Evolutionary conservation across 2,888 invertebrate genomes (phyloP).

Genomic region (Nomada lathburiana): DNA sequence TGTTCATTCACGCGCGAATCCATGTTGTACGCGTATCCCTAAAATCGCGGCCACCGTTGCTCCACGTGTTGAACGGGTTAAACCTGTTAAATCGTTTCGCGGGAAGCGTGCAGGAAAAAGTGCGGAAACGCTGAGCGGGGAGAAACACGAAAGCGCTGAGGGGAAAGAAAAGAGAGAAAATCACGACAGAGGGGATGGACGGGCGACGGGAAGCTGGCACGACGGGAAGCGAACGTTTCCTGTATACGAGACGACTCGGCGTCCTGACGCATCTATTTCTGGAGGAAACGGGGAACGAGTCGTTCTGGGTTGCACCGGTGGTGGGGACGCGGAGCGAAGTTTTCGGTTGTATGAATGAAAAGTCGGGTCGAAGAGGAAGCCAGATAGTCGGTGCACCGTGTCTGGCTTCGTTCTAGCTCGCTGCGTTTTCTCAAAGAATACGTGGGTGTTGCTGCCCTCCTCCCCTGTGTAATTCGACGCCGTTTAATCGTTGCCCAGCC

Average conservation of each 20-base stretch:
- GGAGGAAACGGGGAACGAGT: constrained; percentile 36
- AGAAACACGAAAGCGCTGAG: neutral
- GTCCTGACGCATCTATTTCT: constrained; percentile 67
- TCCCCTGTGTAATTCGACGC: constrained; percentile 54
- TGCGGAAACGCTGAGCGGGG: neutral
- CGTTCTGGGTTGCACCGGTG: neutral
- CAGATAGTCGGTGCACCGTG: constrained; percentile 39
- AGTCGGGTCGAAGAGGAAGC: constrained; percentile 47
- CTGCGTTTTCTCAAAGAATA: constrained; percentile 57
- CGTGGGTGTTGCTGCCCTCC: constrained; percentile 47
- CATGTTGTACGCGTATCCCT: neutral
- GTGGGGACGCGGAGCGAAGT: constrained; percentile 12
- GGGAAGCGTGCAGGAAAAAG: neutral
- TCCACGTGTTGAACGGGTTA: too few relatives aligned
- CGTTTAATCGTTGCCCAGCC: constrained; percentile 49
- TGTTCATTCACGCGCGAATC: too few relatives aligned
- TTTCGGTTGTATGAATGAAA: constrained; percentile 62
- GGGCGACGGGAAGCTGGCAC: constrained; percentile 50
- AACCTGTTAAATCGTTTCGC: neutral
- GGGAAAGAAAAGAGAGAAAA: neutral
- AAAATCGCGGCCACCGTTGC: neutral
- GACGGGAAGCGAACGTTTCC: constrained; percentile 68
- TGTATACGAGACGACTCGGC: constrained; percentile 48
- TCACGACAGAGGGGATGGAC: constrained; percentile 9
- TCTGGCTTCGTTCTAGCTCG: constrained; percentile 60